Base-by-base conservation (phyloP, 2,113 vertebrate genomes). In the Delphinus delphis region DNA sequence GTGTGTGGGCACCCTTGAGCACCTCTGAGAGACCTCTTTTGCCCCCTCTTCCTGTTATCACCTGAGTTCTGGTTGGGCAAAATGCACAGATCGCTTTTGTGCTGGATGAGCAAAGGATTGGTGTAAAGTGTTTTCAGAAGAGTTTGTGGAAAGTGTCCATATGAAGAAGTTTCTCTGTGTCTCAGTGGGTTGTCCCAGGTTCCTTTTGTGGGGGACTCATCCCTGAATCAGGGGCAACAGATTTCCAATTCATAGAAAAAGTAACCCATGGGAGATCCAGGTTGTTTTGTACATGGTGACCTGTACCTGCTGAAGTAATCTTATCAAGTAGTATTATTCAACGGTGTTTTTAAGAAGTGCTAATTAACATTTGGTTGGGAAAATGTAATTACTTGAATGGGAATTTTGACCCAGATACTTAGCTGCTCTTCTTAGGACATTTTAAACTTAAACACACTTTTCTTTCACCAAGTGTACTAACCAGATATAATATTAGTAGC, bases 371-470 rank as follows among this genome's bases (percentile, higher is more conserved):
- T 97, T 93, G 83, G 38, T 83, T 95, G 26, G 89, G 21, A 73
- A 97, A 92, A 95, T 92, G 70, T 97, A 96, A 97, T 96, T 95
- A 96, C 80, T 86, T 93, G 53, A 88, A 93, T 73, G 79, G 65
- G 87, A 84, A 97, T 97, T 96, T 95, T 95, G 96, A 97, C 92
- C 96, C 80, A 97, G 86, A 96, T 93, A 90, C 84, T 82, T 70
- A 74, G 63, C 21, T 96, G 50, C 55, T 98, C 92, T 95, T 97
- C 88, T 91, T 88, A 95, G 87, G 38, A 73, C n/a, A 77, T 76
- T 93, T 97, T 83, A 67, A 85, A 96, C 25, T 97, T 95, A 95
- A 96, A 41, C 44, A 91, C 10, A 86, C 13, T 86, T 97, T 97
- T 92, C 68, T 94, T 87, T 91, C 47, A 80, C 50, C 47, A 71